Evolutionary conservation across 2,888 invertebrate genomes (phyloP).

Genomic region (Hirtodrosophila trivittata): DNA sequence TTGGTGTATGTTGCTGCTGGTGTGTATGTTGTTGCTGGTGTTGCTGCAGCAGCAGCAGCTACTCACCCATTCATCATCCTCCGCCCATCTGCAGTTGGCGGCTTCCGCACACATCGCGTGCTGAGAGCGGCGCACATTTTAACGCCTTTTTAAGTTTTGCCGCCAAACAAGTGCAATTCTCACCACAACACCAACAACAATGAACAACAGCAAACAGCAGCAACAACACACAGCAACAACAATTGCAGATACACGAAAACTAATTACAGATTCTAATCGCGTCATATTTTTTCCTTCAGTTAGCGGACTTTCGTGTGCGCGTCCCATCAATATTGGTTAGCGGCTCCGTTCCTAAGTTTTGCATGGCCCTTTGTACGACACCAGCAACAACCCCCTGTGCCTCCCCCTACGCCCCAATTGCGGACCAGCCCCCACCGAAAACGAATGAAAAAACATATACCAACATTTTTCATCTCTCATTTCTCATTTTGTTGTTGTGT

Average conservation of each 20-base stretch:
- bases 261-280: constrained; percentile 82
- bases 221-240: constrained; percentile 51
- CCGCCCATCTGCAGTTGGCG: constrained; percentile 37
- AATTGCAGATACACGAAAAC: constrained; percentile 80
- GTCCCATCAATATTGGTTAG: constrained; percentile 74
- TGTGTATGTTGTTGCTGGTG: constrained; percentile 8
- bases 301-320: constrained; percentile 70
- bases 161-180: constrained; percentile 79
- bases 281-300: constrained; percentile 71
- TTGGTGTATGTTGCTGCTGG: constrained; percentile 15
- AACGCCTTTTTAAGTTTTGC: constrained; percentile 79
- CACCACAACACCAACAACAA: constrained; percentile 44
- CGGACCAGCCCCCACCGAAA: neutral
- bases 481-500: neutral
- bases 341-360: constrained; percentile 22
- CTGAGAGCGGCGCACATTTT: constrained; percentile 73
- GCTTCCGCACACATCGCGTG: constrained; percentile 70
- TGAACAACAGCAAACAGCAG: constrained; percentile 30
- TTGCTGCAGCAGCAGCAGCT: constrained; percentile 11
- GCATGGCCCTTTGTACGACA: constrained; percentile 31
- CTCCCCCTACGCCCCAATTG: too few relatives aligned
- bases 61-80: constrained; percentile 52
- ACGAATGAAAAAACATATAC: constrained; percentile 7
- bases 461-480: constrained; percentile 10
- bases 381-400: neutral